phyloP scores from a whole-genome alignment of 2,113 vertebrate genomes.

The Leptobrachium leishanense region DNA sequence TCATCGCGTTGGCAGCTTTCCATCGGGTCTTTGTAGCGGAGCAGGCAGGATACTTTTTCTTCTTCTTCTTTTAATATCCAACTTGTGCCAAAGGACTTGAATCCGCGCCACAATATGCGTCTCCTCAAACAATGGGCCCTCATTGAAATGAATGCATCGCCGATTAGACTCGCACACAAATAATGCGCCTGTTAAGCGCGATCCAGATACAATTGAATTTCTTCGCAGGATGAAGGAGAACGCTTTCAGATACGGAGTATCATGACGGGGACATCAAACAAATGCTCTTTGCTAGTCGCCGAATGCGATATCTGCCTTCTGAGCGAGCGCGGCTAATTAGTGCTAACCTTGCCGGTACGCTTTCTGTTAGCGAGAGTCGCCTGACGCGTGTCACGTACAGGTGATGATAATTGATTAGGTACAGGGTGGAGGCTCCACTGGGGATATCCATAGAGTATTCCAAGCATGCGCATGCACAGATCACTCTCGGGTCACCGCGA shows the following conservation, averaged over 20 bases:
- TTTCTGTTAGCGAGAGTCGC: neutral
- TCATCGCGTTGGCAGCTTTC: no score
- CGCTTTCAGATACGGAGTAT: constrained; percentile 2
- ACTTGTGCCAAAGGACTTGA: no score
- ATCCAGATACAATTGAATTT: neutral
- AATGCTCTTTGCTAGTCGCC: constrained; percentile 19
- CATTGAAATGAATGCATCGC: constrained; percentile 14
- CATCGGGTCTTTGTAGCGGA: no score
- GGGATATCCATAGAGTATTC: constrained; percentile 34
- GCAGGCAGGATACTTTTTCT: no score
- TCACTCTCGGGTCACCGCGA: constrained; percentile 11
- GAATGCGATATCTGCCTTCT: neutral
- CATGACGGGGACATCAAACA: constrained; percentile 1
- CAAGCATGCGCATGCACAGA: neutral
- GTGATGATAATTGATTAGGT: constrained; percentile 44
- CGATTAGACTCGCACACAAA: constrained; percentile 19
- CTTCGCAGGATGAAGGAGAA: constrained; percentile 6
- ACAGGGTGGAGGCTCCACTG: constrained; percentile 24
- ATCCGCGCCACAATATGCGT: neutral
- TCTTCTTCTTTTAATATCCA: no score
- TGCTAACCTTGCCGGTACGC: constrained; percentile 23
- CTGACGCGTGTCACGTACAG: constrained; percentile 30
- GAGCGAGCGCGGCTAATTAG: constrained; percentile 44
- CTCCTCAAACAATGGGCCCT: neutral
- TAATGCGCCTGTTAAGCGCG: constrained; percentile 3